phyloP scores from a whole-genome alignment of 2,113 vertebrate genomes.

The Cololabis saira region DNA sequence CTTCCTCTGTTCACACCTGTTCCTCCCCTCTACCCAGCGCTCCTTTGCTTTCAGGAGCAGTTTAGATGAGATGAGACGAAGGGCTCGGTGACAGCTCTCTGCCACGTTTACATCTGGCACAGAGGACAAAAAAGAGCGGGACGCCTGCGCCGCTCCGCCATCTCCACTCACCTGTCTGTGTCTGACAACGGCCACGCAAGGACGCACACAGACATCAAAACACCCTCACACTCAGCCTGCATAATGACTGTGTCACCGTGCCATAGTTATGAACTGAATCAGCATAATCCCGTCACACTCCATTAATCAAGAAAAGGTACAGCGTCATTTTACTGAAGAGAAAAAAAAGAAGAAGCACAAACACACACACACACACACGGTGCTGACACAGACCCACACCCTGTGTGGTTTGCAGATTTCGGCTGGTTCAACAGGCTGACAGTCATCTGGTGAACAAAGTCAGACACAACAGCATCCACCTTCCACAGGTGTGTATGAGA shows the following conservation, averaged over 20 bases:
- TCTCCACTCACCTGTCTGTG: conserved; percentile 61
- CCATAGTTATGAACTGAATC: conserved; percentile 79
- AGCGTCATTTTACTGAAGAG: conserved; percentile 50
- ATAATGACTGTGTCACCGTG: conserved; percentile 71
- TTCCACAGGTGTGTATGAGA: conserved; percentile 37
- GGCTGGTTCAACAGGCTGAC: conserved; percentile 34
- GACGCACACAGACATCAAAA: conserved; percentile 29
- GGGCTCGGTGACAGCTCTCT: conserved; percentile 65
- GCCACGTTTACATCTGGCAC: conserved; percentile 69
- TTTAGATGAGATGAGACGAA: conserved; percentile 69
- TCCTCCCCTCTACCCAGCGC: conserved; percentile 2
- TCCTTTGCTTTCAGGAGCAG: conserved; percentile 53
- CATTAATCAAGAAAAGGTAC: conserved; percentile 76
- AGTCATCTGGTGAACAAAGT: conserved; percentile 31
- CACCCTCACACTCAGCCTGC: conserved; percentile 62
- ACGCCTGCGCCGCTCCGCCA: conserved; percentile 56
- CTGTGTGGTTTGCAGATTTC: conserved; percentile 67
- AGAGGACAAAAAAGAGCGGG: conserved; percentile 69
- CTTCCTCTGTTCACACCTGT: conserved; percentile 15
- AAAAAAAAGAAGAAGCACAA: neutral
- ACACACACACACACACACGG: conserved; percentile 34
- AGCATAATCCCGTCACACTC: conserved; percentile 79
- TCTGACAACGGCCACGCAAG: conserved; percentile 24
- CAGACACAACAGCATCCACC: conserved; percentile 16
- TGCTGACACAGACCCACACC: conserved; percentile 53